phyloP scores from a whole-genome alignment of 1,140 invertebrate species.

The Camponotus floridanus region DNA sequence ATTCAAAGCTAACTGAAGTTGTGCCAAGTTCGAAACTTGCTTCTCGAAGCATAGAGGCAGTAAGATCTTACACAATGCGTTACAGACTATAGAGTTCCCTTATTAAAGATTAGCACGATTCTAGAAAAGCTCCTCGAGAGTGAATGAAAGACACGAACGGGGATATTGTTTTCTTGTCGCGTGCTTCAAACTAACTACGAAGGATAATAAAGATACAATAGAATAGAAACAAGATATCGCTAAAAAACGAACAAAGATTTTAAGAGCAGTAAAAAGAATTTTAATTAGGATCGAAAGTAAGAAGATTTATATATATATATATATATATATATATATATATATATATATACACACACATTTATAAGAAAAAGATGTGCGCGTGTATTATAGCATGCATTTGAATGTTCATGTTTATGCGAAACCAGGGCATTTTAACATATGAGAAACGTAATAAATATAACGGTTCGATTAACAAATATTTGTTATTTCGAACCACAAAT shows the following conservation, averaged over 20 bases:
- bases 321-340: too few species aligned
- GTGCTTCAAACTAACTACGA: conserved; percentile 39
- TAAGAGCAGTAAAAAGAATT: conserved; percentile 11
- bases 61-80: conserved; percentile 55
- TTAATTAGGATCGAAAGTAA: background rate
- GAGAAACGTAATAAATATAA: background rate
- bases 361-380: background rate
- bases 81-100: conserved; percentile 39
- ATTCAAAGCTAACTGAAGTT: conserved; percentile 61
- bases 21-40: conserved; percentile 52
- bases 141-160: conserved; percentile 62
- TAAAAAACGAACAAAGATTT: conserved; percentile 21
- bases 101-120: conserved; percentile 71
- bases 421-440: background rate
- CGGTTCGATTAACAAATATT: background rate
- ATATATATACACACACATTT: background rate
- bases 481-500: background rate
- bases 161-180: conserved; percentile 70
- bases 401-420: background rate
- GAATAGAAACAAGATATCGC: conserved; percentile 2
- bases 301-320: background rate
- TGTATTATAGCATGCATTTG: background rate
- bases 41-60: conserved; percentile 28
- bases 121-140: conserved; percentile 62
- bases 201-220: background rate